A percentile compares a stretch with the other conserved stretches of the same genome.
Conservation (phyloP, 1,140 invertebrate species). For the Phortica variegata region DNA sequence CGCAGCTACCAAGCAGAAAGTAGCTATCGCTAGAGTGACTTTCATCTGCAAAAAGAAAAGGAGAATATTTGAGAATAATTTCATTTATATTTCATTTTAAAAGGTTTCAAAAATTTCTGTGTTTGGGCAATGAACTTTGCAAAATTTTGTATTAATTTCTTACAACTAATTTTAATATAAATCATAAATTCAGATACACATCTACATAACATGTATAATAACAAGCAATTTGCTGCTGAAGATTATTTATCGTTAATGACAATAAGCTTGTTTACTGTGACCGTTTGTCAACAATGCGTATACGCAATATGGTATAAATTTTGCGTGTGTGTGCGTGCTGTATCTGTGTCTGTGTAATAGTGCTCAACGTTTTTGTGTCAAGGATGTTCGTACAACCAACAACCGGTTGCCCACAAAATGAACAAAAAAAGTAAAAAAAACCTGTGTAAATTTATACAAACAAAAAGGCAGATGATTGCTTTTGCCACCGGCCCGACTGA, state of each 20-base stretch:
- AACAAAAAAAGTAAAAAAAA: conserved; percentile 8
- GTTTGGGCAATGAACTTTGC: conserved; percentile 34
- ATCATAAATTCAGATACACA: no score
- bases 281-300: no score
- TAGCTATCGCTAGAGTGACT: conserved; percentile 54
- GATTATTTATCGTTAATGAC: no score
- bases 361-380: conserved; percentile 51
- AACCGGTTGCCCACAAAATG: conserved; percentile 46
- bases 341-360: conserved; percentile 18
- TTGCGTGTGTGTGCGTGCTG: conserved; percentile 2
- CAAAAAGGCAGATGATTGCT: not conserved
- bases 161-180: no score
- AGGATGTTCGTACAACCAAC: conserved; percentile 41
- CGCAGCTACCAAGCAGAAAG: conserved; percentile 54
- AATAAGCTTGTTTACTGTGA: no score
- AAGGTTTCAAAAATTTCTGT: conserved; percentile 28
- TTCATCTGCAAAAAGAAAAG: conserved; percentile 45
- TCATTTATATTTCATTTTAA: conserved; percentile 3
- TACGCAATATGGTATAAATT: not conserved
- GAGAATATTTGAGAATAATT: conserved; percentile 5
- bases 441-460: not conserved
- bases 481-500: conserved; percentile 37
- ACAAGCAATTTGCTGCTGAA: no score
- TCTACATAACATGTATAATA: no score
- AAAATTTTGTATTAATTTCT: conserved; percentile 43